These are phyloP conservation scores for Latheticus oryzae DNA, from an alignment of 2,888 invertebrate genomes.

Conservation along the genomic window DNA sequence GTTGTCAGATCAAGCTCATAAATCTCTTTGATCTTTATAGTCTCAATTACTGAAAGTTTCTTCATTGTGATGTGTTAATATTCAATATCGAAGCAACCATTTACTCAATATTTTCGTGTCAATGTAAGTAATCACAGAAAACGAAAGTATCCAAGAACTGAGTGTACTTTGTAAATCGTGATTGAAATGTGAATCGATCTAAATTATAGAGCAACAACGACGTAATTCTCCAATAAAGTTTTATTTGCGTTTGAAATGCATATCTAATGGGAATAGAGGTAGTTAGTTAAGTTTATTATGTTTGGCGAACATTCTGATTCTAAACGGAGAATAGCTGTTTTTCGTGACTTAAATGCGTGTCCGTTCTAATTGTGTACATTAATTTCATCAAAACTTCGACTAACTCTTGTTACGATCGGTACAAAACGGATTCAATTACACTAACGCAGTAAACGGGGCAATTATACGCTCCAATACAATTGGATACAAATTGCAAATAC, in stretches of 20 bases:
- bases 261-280: constrained; percentile 38
- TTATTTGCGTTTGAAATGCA: constrained; percentile 38
- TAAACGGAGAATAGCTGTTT: constrained; percentile 43
- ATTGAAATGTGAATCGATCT: constrained; percentile 34
- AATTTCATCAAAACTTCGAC: constrained; percentile 46
- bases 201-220: constrained; percentile 22
- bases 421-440: constrained; percentile 41
- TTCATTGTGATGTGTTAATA: too few species aligned
- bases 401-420: constrained; percentile 39
- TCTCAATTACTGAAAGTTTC: too few species aligned
- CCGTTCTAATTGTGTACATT: constrained; percentile 48
- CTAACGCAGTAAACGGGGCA: constrained; percentile 32
- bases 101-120: too few species aligned
- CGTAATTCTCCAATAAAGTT: constrained; percentile 25
- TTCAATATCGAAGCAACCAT: too few species aligned
- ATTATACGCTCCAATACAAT: constrained; percentile 22
- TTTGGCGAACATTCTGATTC: constrained; percentile 35
- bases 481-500: too few species aligned
- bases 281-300: constrained; percentile 43
- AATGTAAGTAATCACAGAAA: constrained; percentile 15
- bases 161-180: constrained; percentile 37
- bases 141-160: constrained; percentile 21
- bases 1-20: too few species aligned
- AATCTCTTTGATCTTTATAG: too few species aligned
- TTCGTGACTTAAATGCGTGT: constrained; percentile 49